A percentile compares a stretch with the other conserved stretches of the same genome.
Evolutionary conservation across 2,113 vertebrate genomes (phyloP).

Genomic region (Pollimyrus isidori): DNA sequence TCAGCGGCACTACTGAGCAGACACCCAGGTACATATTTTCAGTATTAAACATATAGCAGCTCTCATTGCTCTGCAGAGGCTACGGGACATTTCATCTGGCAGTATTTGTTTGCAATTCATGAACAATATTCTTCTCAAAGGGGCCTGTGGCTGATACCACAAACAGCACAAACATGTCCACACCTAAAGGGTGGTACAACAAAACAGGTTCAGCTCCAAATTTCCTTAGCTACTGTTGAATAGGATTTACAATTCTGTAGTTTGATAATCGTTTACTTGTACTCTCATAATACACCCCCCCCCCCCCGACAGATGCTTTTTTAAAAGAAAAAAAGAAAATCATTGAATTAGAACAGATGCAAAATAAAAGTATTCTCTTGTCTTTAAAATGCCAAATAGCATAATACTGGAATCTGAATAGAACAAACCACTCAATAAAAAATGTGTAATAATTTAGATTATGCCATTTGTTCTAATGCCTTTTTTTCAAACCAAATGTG

Average conservation of each 20-base stretch:
- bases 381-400: background rate
- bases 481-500: background rate
- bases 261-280: background rate
- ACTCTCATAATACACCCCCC: background rate
- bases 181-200: background rate
- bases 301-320: background rate
- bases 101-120: background rate
- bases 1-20: background rate
- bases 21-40: background rate
- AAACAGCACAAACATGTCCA: background rate
- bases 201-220: background rate
- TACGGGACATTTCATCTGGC: background rate
- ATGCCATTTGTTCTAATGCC: background rate
- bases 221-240: background rate
- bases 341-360: background rate
- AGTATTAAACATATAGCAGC: background rate
- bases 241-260: background rate
- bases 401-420: background rate
- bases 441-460: background rate
- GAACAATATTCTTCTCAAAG: background rate
- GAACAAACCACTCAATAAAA: background rate
- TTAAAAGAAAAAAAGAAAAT: background rate
- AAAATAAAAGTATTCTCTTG: background rate
- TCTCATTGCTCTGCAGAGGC: background rate
- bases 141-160: background rate